Conservation (phyloP, 2,888 invertebrate genomes). For the Neoitamus cyanurus region DNA sequence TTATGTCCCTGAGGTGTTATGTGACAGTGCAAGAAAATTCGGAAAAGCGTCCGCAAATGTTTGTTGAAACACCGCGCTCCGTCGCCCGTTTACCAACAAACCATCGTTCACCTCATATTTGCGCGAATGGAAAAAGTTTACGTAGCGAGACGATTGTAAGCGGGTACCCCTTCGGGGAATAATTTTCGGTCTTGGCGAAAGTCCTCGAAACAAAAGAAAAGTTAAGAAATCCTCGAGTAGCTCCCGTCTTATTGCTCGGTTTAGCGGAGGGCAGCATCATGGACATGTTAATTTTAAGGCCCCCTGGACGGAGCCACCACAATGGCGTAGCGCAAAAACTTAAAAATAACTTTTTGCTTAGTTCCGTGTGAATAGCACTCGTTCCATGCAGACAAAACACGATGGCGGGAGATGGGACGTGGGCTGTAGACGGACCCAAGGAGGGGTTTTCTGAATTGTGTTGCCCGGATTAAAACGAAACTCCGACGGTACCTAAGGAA, state of each 20-base stretch:
- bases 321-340: constrained; percentile 4
- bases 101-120: neutral
- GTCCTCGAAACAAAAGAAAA: constrained; percentile 15
- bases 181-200: neutral
- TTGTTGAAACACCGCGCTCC: neutral
- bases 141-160: neutral
- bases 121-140: constrained; percentile 25
- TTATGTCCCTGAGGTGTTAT: constrained; percentile 44
- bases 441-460: constrained; percentile 4
- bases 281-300: constrained; percentile 27
- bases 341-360: constrained; percentile 34
- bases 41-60: constrained; percentile 36
- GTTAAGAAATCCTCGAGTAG: constrained; percentile 16
- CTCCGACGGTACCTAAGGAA: constrained; percentile 20
- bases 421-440: neutral
- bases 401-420: neutral
- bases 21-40: constrained; percentile 38
- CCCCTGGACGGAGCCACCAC: neutral
- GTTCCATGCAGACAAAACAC: neutral
- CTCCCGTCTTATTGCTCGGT: neutral
- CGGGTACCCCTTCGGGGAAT: constrained; percentile 18
- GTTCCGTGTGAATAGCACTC: constrained; percentile 28
- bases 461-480: constrained; percentile 33
- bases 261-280: neutral
- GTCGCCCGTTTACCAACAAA: neutral